These are phyloP conservation scores for Drosophila bipectinata DNA, from an alignment of 1,140 invertebrate species.

Conservation along the genomic window DNA sequence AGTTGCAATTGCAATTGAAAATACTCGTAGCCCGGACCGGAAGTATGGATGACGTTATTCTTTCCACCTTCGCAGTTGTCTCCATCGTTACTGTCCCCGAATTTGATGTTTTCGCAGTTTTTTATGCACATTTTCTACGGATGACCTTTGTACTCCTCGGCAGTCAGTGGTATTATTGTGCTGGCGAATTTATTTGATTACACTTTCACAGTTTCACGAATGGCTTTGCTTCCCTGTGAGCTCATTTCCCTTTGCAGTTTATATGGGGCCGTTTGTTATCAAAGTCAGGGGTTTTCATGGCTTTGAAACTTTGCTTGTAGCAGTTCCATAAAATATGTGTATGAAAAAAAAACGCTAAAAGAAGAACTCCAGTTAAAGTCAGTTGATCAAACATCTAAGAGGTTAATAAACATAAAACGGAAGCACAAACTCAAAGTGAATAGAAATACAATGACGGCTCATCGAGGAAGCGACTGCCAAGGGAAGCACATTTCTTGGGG, in stretches of 20 bases:
- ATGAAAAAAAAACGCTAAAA: slow-evolving; percentile 24
- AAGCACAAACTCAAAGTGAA: slow-evolving; percentile 36
- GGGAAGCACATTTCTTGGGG: background rate
- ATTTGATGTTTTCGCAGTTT: slow-evolving; percentile 62
- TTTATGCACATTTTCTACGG: slow-evolving; percentile 71
- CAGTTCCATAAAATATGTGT: slow-evolving; percentile 56
- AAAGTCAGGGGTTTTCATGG: slow-evolving; percentile 60
- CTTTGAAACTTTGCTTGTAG: slow-evolving; percentile 31
- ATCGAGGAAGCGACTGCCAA: slow-evolving; percentile 5
- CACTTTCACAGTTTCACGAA: slow-evolving; percentile 60
- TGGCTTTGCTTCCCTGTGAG: slow-evolving; percentile 19
- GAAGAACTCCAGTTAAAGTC: slow-evolving; percentile 35
- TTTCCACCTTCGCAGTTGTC: slow-evolving; percentile 30
- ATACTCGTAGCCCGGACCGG: slow-evolving; percentile 22
- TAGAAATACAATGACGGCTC: slow-evolving; percentile 9
- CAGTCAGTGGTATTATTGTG: slow-evolving; percentile 24
- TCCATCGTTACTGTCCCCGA: slow-evolving; percentile 38
- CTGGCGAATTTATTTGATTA: slow-evolving; percentile 73
- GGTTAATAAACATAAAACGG: slow-evolving; percentile 48
- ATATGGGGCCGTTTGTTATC: slow-evolving; percentile 53
- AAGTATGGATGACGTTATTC: slow-evolving; percentile 46
- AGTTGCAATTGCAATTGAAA: slow-evolving; percentile 55
- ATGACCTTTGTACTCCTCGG: slow-evolving; percentile 45
- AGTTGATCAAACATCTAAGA: slow-evolving; percentile 26
- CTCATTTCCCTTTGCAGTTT: slow-evolving; percentile 32